phyloP scores from a whole-genome alignment of 35 echinoderm and acorn worm genomes.

The Strongylocentrotus purpuratus region DNA sequence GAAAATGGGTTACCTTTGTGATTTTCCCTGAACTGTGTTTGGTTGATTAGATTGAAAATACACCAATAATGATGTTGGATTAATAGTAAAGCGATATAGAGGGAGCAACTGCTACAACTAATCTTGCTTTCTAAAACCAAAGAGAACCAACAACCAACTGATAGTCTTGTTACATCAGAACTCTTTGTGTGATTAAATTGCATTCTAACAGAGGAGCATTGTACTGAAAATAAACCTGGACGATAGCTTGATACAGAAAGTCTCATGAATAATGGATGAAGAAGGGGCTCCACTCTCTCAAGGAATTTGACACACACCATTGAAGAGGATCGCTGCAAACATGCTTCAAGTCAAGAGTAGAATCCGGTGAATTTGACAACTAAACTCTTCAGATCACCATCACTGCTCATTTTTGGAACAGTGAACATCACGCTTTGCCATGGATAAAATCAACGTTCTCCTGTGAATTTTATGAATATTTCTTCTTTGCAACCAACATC shows the following conservation, averaged over 20 bases:
- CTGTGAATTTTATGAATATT: not conserved
- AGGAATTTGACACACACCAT: not conserved
- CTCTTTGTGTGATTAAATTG: not conserved
- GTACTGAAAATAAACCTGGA: not conserved
- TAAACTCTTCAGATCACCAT: not conserved
- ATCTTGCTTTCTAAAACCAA: not conserved
- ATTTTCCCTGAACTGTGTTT: not conserved
- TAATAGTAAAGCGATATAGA: not conserved
- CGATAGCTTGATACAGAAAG: not conserved
- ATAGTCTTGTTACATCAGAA: not conserved
- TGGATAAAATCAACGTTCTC: not conserved
- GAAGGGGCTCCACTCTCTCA: not conserved
- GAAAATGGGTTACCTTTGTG: constrained; percentile 1
- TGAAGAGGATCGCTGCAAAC: not conserved
- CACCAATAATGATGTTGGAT: not conserved
- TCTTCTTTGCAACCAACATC: not conserved
- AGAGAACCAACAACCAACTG: not conserved
- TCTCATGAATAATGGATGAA: not conserved
- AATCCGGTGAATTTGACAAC: not conserved
- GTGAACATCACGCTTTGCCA: not conserved
- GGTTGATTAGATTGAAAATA: not conserved
- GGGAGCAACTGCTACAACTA: not conserved
- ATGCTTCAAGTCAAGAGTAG: not conserved
- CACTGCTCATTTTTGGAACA: not conserved
- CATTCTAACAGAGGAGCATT: not conserved